phyloP scores from a whole-genome alignment of 2,113 vertebrate genomes.

The Connochaetes taurinus region DNA sequence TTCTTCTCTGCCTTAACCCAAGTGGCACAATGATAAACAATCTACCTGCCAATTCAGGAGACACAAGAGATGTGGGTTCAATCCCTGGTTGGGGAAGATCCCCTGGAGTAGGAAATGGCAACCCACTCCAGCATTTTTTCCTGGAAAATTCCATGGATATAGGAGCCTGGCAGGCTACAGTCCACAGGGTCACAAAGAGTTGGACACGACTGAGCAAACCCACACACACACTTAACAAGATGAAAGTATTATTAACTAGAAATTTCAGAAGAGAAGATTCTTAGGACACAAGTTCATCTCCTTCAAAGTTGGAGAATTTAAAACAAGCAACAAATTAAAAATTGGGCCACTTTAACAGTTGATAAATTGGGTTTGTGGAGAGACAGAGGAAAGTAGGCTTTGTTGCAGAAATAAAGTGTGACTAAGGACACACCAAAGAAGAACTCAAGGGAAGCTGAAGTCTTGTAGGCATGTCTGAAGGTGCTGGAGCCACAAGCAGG shows the following conservation, averaged over 20 bases:
- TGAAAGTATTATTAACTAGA: not conserved
- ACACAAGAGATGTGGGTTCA: not conserved
- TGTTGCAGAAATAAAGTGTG: not conserved
- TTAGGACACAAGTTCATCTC: not conserved
- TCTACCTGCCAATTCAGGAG: not conserved
- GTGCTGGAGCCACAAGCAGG: not conserved
- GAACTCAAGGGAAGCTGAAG: not conserved
- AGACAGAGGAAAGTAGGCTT: not conserved
- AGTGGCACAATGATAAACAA: not conserved
- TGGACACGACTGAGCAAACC: not conserved
- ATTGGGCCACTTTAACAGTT: not conserved
- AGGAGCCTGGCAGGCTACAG: not conserved
- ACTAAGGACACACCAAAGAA: not conserved
- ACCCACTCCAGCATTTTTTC: not conserved
- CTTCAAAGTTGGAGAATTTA: not conserved
- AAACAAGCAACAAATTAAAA: not conserved
- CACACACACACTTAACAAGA: not conserved
- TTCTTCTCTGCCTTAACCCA: not conserved
- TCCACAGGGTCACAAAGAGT: not conserved
- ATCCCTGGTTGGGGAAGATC: not conserved
- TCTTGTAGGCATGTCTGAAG: not conserved
- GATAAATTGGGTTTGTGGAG: not conserved
- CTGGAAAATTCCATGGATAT: not conserved
- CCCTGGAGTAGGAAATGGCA: not conserved
- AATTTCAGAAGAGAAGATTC: not conserved